Percentiles rank a stretch among this genome's conserved stretches.
Conservation (phyloP, 2,113 vertebrate species). For the Anoura caudifer region DNA sequence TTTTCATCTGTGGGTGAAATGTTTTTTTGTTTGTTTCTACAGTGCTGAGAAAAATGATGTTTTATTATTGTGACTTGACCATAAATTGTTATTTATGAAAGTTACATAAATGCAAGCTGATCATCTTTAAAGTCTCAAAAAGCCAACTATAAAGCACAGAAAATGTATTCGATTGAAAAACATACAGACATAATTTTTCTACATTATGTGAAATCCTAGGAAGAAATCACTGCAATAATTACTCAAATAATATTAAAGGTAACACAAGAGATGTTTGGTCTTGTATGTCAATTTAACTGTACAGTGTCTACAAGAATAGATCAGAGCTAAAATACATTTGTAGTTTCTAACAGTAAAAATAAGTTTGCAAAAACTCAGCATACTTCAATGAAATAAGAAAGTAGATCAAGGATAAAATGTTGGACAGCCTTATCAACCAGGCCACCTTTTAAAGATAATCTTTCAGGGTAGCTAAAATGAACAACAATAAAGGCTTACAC, state of each 20-base stretch:
- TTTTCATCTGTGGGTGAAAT: background rate
- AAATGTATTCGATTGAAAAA: background rate
- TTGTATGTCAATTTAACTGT: background rate
- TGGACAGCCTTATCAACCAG: background rate
- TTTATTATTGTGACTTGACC: conserved; percentile 27
- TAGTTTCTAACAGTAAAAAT: conserved; percentile 10
- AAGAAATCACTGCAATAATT: background rate
- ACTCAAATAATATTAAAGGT: background rate
- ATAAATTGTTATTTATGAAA: background rate
- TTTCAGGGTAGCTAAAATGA: background rate
- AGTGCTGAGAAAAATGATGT: background rate
- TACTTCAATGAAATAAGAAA: background rate
- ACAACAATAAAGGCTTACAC: background rate
- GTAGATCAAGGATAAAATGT: background rate
- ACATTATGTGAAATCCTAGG: background rate
- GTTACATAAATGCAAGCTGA: conserved; percentile 7
- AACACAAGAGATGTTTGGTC: background rate
- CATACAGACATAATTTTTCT: background rate
- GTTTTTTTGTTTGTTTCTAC: too few relatives aligned
- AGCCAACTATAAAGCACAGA: background rate
- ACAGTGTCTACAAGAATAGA: background rate
- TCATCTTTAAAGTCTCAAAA: conserved; percentile 22
- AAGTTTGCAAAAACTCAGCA: background rate
- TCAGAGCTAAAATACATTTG: background rate
- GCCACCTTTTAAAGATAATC: background rate